Evolutionary conservation across 2,888 invertebrate genomes (phyloP).

Genomic region (Unio delphinus): DNA sequence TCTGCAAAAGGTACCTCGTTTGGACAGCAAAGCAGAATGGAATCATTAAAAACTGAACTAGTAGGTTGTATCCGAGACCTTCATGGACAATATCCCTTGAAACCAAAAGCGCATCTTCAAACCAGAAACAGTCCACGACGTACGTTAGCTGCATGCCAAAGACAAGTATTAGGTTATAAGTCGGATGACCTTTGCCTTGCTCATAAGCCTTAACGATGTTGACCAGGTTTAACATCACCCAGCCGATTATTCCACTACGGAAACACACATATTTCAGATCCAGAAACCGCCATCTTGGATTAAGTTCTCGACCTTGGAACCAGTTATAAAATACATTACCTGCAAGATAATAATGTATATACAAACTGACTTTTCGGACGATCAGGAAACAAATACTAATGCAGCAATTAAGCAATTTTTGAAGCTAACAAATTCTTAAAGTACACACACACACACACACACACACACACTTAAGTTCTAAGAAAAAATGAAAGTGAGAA

Average conservation of each 20-base stretch:
- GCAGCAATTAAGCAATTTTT: too few relatives aligned
- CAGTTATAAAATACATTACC: slow-evolving; percentile 35
- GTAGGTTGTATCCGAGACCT: slow-evolving; percentile 33
- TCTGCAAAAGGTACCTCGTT: slow-evolving; percentile 28
- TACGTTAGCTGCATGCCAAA: slow-evolving; percentile 25
- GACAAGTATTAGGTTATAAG: slow-evolving; percentile 13
- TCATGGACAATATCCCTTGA: slow-evolving; percentile 41
- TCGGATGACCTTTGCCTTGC: neutral
- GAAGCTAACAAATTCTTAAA: too few relatives aligned
- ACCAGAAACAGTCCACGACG: slow-evolving; percentile 38
- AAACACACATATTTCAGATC: slow-evolving; percentile 39
- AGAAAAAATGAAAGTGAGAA: too few relatives aligned
- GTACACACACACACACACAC: too few relatives aligned
- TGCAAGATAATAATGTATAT: slow-evolving; percentile 2
- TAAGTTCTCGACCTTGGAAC: slow-evolving; percentile 36
- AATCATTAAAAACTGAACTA: slow-evolving; percentile 39
- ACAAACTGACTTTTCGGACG: too few relatives aligned
- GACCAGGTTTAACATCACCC: slow-evolving; percentile 33
- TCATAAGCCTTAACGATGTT: slow-evolving; percentile 19
- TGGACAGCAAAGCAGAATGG: slow-evolving; percentile 38
- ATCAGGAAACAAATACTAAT: too few relatives aligned
- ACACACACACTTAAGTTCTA: too few relatives aligned
- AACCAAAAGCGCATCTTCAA: slow-evolving; percentile 31
- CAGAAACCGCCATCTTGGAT: slow-evolving; percentile 27
- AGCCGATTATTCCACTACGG: slow-evolving; percentile 35